Conservation (phyloP, 23 tunicate species). For the Phallusia fumigata region DNA sequence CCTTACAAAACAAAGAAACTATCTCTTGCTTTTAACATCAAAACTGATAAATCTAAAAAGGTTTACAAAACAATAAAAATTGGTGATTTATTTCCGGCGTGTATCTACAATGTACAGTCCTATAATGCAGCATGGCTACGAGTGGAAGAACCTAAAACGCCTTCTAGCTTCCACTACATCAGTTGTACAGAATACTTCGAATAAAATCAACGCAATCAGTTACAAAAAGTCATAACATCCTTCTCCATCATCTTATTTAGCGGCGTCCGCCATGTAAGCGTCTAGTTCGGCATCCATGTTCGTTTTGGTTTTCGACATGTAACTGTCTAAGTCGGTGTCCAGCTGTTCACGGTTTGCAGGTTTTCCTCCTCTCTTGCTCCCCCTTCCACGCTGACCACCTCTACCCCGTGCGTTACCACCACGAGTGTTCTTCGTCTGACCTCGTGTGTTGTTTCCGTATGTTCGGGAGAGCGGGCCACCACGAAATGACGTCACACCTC, state of each 20-base stretch:
- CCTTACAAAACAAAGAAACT: too few relatives aligned
- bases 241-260: background rate
- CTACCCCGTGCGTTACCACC: conserved; percentile 51
- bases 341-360: conserved; percentile 53
- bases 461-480: background rate
- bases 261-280: conserved; percentile 77
- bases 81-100: background rate
- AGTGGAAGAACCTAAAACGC: too few relatives aligned
- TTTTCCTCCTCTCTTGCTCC: conserved; percentile 18
- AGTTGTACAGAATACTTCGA: background rate
- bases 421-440: background rate
- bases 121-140: background rate
- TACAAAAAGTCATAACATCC: background rate
- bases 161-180: background rate
- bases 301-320: conserved; percentile 89
- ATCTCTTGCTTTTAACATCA: too few relatives aligned
- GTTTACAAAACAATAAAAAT: background rate
- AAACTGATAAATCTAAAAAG: too few relatives aligned
- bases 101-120: background rate
- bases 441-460: background rate
- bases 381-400: conserved; percentile 47
- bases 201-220: background rate
- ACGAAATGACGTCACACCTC: conserved; percentile 14
- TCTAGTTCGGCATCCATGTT: conserved; percentile 93
- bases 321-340: conserved; percentile 79